Conservation (phyloP, 2,113 vertebrate species). For the Setophaga kirtlandii region DNA sequence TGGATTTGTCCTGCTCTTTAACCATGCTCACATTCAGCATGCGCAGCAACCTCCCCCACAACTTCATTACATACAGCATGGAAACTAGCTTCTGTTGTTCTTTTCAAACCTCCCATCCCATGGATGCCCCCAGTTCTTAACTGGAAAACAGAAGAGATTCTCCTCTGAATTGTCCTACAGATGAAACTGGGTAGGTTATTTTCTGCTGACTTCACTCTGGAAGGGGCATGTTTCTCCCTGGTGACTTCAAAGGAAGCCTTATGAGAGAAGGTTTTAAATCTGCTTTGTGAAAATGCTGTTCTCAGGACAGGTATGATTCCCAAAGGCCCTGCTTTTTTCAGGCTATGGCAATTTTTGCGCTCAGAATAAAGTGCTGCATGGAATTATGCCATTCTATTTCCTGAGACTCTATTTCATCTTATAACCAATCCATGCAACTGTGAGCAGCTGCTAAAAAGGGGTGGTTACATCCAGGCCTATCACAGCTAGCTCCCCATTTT, state of each 20-base stretch:
- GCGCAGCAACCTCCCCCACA: neutral
- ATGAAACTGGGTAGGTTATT: neutral
- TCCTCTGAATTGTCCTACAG: neutral
- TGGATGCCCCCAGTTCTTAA: neutral
- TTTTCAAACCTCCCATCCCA: neutral
- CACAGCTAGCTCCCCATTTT: neutral
- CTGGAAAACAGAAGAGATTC: neutral
- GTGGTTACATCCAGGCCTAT: neutral
- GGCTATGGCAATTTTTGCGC: neutral
- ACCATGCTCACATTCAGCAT: neutral
- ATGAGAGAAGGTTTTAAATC: neutral
- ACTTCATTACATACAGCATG: accelerated
- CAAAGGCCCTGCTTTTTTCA: neutral
- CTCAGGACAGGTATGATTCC: neutral
- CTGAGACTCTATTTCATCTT: neutral
- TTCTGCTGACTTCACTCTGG: neutral
- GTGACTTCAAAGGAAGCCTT: neutral
- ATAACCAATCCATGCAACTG: neutral
- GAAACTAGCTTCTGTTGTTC: neutral
- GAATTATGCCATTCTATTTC: neutral
- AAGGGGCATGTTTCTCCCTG: neutral
- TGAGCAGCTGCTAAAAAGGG: neutral
- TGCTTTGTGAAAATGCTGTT: neutral
- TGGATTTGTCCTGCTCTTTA: neutral
- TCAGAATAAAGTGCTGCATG: neutral